Conservation (phyloP, 23 tunicate genomes). For the Aplidium turbinatum region DNA sequence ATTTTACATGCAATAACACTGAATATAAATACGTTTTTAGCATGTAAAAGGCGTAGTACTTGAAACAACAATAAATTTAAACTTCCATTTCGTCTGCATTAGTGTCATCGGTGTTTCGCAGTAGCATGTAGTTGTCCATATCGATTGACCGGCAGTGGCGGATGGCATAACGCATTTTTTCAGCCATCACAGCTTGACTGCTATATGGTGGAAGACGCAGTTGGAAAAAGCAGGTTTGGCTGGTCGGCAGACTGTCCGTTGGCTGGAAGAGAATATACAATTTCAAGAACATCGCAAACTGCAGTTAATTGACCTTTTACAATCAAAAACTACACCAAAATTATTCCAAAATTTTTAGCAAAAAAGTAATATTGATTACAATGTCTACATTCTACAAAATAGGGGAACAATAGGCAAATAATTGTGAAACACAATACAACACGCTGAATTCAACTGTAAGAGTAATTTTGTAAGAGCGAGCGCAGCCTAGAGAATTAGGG, state of each 20-base stretch:
- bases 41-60: too few relatives aligned
- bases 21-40: too few relatives aligned
- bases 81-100: constrained; percentile 47
- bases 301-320: constrained; percentile 10
- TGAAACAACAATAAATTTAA: too few relatives aligned
- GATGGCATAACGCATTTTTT: constrained; percentile 83
- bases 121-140: constrained; percentile 96
- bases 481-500: too few relatives aligned
- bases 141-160: constrained; percentile 92
- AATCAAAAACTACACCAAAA: too few relatives aligned
- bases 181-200: constrained; percentile 67
- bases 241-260: constrained; percentile 69
- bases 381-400: too few relatives aligned
- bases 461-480: too few relatives aligned
- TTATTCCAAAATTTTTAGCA: not conserved
- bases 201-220: constrained; percentile 83
- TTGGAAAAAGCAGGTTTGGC: constrained; percentile 89
- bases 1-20: too few relatives aligned
- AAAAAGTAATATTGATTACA: too few relatives aligned
- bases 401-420: too few relatives aligned
- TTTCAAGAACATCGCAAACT: not conserved
- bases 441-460: too few relatives aligned
- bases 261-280: constrained; percentile 45
- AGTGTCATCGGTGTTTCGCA: constrained; percentile 66
- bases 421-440: too few relatives aligned